Percentiles rank a stretch among this genome's conserved stretches.
Evolutionary conservation across 2,113 vertebrate species (phyloP).

Genomic region (Strix aluco): DNA sequence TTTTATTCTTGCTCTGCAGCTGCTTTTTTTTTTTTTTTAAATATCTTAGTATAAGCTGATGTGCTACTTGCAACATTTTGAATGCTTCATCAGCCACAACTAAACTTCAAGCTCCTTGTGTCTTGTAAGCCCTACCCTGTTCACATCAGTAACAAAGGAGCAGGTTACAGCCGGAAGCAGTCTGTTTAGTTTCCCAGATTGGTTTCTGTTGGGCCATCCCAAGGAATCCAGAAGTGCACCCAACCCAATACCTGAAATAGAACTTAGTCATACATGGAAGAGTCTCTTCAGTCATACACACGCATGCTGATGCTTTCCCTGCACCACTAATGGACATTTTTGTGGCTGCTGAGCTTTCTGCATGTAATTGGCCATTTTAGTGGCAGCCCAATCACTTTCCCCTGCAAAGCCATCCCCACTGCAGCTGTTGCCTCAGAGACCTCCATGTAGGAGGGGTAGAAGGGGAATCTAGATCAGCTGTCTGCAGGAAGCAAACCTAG

Average conservation of each 20-base stretch:
- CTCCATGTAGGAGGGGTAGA: neutral
- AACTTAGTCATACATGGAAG: neutral
- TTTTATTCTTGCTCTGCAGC: neutral
- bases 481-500: neutral
- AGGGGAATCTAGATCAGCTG: neutral
- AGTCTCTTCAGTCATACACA: neutral
- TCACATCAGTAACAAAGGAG: neutral
- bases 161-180: neutral
- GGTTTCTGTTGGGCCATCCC: constrained; percentile 27
- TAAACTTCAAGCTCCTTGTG: neutral
- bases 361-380: constrained; percentile 1
- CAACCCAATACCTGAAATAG: neutral
- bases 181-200: neutral
- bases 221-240: constrained; percentile 15
- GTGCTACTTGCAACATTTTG: neutral
- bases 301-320: neutral
- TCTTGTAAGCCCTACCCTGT: neutral
- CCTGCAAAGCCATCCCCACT: neutral
- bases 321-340: constrained; percentile 12
- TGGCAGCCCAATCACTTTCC: neutral
- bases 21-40: neutral
- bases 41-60: neutral
- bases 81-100: neutral
- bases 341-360: constrained; percentile 44
- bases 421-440: neutral